A percentile compares a stretch with the other conserved stretches of the same genome.
Evolutionary conservation across 2,797 vertebrate species (phyloP).

Genomic region (Selene dorsalis): DNA sequence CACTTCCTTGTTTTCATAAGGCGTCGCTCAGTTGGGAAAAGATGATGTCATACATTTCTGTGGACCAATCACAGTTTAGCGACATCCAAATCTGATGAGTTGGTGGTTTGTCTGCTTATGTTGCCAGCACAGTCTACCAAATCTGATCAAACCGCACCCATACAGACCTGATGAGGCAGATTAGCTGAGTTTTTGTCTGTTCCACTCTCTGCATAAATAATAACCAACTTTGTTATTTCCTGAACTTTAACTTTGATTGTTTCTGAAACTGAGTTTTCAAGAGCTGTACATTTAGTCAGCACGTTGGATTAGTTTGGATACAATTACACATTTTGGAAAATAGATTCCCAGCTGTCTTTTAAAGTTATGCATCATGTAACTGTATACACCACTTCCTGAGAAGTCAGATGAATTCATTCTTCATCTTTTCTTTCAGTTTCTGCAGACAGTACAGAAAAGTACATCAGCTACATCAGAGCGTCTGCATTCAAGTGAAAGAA

Average conservation of each 20-base stretch:
- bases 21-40: slow-evolving; percentile 2
- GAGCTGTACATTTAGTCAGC: not conserved
- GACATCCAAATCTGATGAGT: slow-evolving; percentile 3
- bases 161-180: not conserved
- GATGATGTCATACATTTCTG: slow-evolving; percentile 16
- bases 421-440: not conserved
- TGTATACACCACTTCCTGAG: not conserved
- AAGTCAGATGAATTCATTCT: not conserved
- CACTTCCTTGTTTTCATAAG: not conserved
- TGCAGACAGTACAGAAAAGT: no score
- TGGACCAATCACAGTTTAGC: not conserved
- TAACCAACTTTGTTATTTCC: not conserved
- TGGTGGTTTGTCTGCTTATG: not conserved
- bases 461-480: no score
- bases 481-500: no score
- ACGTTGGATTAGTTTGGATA: not conserved
- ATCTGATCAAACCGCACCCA: not conserved
- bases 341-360: not conserved
- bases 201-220: not conserved
- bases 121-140: not conserved
- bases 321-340: not conserved
- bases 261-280: not conserved
- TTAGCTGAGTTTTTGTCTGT: not conserved
- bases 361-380: not conserved
- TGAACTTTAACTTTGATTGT: not conserved